Base-by-base conservation (phyloP, 2,888 invertebrate genomes). In the Leptopilina drosophilae region DNA sequence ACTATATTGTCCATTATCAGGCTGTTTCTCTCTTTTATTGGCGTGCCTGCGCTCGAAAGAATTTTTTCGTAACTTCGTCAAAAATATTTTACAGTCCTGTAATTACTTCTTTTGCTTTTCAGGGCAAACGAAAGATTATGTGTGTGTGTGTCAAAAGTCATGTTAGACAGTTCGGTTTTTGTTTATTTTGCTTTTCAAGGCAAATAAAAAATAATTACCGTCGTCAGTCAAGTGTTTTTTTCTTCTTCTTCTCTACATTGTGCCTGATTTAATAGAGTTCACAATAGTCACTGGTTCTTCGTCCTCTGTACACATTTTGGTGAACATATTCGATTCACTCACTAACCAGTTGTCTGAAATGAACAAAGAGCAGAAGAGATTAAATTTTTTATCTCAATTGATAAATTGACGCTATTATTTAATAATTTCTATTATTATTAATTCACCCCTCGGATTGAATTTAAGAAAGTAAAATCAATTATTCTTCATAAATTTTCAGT, bases 321-420 rank as follows among this genome's bases (percentile, higher is more conserved):
- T 87, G 87, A 89, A 90, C 88, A 88, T 87, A 87, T 87, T 87
- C 82, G 85, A 89, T 88, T 88, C 88, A 88, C 88, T 90, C 87
- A 87, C 87, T 88, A 89, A 90, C 90, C 89, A 90, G 86, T 88
- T 88, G 87, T 87, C 89, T 90, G 85, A 76, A 88, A 88, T 56
- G 40, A 73, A 69, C 67, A 62, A 33, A 33, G 33, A 65, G 42
- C 20, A 14, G 53, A 12, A 64, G 4, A 56, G 4, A 56, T 65
- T 66, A 75, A 66, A 20, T 11, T 4, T 33, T 33, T 33, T 33
- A 33, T 2, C 33, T 33, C 5, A 73, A 73, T 56, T 56, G 14
- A 14, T n/a, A 56, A 42, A 33, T 33, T 33, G 42, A 42, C 3
- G 8, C 42, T 42, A 42, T 42, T 42, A 49, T 49, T 46, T 46